A percentile compares a stretch with the other conserved stretches of the same genome.
phyloP scores from a whole-genome alignment of 2,113 vertebrate genomes.

The Leiothrix lutea region DNA sequence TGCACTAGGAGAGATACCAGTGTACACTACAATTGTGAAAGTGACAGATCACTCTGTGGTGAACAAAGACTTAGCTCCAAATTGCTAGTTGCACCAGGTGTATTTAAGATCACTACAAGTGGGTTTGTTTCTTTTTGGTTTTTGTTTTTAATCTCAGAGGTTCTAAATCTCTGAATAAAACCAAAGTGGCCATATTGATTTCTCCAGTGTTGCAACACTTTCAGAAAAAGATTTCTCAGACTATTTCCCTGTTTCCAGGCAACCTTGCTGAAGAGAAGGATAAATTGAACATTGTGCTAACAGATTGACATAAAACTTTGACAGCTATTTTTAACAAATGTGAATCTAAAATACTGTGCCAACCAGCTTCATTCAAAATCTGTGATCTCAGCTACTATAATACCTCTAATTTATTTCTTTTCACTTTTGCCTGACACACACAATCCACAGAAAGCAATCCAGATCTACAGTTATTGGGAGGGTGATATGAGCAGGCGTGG shows the following conservation, averaged over 20 bases:
- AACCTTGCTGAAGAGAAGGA: neutral
- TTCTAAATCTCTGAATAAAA: neutral
- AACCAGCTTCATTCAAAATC: constrained; percentile 31
- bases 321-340: constrained; percentile 23
- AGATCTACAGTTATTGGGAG: neutral
- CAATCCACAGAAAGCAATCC: neutral
- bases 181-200: neutral
- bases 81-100: neutral
- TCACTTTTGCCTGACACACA: neutral
- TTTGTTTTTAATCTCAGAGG: neutral
- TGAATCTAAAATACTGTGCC: neutral
- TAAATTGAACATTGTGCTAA: constrained; percentile 37
- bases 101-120: neutral
- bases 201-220: neutral
- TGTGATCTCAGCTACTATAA: neutral
- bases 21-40: neutral
- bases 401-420: constrained; percentile 29
- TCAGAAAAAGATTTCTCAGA: neutral
- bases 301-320: neutral
- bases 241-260: constrained; percentile 35
- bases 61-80: neutral
- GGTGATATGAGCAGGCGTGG: neutral
- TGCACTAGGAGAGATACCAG: neutral
- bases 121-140: neutral
- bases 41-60: neutral